Base-by-base conservation (phyloP, 2,797 vertebrate genomes). In the Sebastolobus altivelis region DNA sequence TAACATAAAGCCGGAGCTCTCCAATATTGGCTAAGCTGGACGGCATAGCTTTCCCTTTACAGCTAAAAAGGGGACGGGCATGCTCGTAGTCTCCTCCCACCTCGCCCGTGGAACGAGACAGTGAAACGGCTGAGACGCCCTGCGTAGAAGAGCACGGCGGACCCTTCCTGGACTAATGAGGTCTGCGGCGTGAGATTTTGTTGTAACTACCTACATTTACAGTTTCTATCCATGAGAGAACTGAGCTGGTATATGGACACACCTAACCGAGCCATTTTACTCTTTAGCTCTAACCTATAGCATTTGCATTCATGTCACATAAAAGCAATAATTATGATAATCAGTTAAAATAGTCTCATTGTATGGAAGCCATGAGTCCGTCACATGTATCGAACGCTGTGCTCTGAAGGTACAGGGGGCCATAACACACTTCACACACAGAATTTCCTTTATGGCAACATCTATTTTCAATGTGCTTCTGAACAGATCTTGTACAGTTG, bases 281-380 rank as follows among this genome's bases (percentile, higher is more conserved):
- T 86, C 87, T 12, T 62, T 93, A 91, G 86, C 87, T 87, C 78
- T 90, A 92, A 91, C 85, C 79, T 83, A 90, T 90, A 92, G 83
- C 88, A 88, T 93, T 89, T 88, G 76, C 88, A 84, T 91, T 89
- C 83, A 83, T 87, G 73, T 86, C 89, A 92, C 89, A 82, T 89
- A 83, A 93, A 92, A 94, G 94, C 94, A 95, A 95, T 94, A 95
- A 94, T 87, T 66, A 86, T 83, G 56, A 89, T 90, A 87, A 91
- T 91, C 86, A 86, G 72, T 88, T 85, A 52, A 85, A 81, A 81
- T 77, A 66, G 63, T 86, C 56, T 88, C 88, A 84, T 88, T 62
- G 73, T 89, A 76, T 59, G 79, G 80, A 86, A 89, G 86, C 76
- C 79, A 83, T 84, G 82, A 83, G 70, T 86, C 80, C 62, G 72